Evolutionary conservation across 2,797 vertebrate genomes (phyloP).

Genomic region (Ceryle rudis): DNA sequence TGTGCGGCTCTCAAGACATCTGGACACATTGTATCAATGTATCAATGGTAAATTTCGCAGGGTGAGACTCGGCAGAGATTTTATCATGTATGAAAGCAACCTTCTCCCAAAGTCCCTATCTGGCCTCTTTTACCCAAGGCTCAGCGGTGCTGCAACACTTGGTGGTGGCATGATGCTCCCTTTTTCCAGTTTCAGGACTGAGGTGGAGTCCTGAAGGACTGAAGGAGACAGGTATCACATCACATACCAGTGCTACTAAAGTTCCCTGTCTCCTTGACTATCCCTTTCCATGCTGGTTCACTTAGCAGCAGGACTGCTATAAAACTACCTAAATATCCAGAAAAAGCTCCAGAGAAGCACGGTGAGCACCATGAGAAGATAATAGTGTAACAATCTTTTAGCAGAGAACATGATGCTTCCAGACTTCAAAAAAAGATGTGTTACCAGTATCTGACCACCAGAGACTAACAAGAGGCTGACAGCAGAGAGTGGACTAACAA

Average conservation of each 20-base stretch:
- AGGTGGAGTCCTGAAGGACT: neutral
- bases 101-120: neutral
- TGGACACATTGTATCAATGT: neutral
- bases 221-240: neutral
- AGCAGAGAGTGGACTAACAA: neutral
- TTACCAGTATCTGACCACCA: neutral
- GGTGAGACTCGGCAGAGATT: neutral
- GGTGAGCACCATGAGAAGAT: neutral
- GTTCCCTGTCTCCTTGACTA: neutral
- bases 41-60: neutral
- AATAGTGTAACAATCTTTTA: neutral
- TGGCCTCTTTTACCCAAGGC: too few relatives aligned
- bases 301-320: neutral
- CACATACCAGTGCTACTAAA: neutral
- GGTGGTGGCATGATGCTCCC: neutral
- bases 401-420: neutral
- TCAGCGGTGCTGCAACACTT: neutral
- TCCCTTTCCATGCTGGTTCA: neutral
- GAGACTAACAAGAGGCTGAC: neutral
- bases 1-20: neutral
- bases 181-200: neutral
- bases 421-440: neutral
- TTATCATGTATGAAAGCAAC: neutral
- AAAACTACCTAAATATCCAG: neutral
- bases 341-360: neutral